phyloP scores from a whole-genome alignment of 2,888 invertebrate genomes.

The Lepidocyrtinus sp. region DNA sequence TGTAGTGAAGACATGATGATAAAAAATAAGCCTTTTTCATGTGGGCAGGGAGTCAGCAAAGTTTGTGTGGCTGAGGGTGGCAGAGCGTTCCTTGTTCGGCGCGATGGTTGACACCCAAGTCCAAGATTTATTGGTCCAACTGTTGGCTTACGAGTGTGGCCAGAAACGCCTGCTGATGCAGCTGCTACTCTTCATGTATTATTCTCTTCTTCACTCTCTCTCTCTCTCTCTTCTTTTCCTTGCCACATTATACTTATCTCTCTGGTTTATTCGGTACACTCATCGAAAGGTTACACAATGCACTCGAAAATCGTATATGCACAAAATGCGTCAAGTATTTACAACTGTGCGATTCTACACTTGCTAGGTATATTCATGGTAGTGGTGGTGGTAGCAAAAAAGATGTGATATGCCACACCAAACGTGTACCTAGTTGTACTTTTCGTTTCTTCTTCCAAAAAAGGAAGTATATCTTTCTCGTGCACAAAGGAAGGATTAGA shows the following conservation, averaged over 20 bases:
- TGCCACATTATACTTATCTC: slow-evolving; percentile 33
- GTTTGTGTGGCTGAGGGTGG: slow-evolving; percentile 70
- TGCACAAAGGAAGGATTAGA: slow-evolving; percentile 7
- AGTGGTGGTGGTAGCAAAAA: slow-evolving; percentile 31
- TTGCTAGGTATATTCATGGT: neutral
- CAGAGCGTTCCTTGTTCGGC: slow-evolving; percentile 70
- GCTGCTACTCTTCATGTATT: slow-evolving; percentile 63
- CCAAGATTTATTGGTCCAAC: slow-evolving; percentile 70
- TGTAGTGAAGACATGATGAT: slow-evolving; percentile 30
- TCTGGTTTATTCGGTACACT: slow-evolving; percentile 8
- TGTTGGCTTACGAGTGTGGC: slow-evolving; percentile 69
- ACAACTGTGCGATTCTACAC: neutral
- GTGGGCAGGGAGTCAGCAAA: slow-evolving; percentile 60
- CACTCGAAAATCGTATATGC: neutral
- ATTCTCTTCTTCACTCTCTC: slow-evolving; percentile 38
- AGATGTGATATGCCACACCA: slow-evolving; percentile 44
- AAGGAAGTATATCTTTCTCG: slow-evolving; percentile 46
- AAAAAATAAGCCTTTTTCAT: slow-evolving; percentile 57
- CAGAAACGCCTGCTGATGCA: slow-evolving; percentile 69
- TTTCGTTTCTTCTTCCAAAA: slow-evolving; percentile 41
- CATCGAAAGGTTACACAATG: slow-evolving; percentile 1
- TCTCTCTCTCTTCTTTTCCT: slow-evolving; percentile 54
- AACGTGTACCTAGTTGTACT: slow-evolving; percentile 29
- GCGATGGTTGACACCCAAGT: slow-evolving; percentile 70
- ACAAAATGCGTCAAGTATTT: slow-evolving; percentile 4